Evolutionary conservation across 2,113 vertebrate species (phyloP).

Genomic region (Dunckerocampus dactyliophorus): DNA sequence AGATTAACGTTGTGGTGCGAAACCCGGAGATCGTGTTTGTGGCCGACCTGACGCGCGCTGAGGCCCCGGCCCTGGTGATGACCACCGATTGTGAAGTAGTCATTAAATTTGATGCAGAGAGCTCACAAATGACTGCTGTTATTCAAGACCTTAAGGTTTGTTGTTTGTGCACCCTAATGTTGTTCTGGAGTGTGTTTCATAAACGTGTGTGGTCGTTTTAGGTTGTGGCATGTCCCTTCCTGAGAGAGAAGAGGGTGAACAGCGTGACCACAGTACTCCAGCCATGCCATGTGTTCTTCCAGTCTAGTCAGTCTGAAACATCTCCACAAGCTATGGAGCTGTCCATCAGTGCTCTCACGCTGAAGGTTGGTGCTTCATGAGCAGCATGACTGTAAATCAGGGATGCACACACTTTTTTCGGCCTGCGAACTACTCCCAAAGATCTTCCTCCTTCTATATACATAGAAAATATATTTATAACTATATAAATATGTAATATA

Average conservation of each 20-base stretch:
- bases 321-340: slow-evolving; percentile 82
- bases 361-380: slow-evolving; percentile 74
- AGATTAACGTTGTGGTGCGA: slow-evolving; percentile 83
- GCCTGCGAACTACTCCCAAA: too few species aligned
- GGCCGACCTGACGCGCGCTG: slow-evolving; percentile 88
- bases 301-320: slow-evolving; percentile 68
- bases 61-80: slow-evolving; percentile 88
- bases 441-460: too few species aligned
- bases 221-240: slow-evolving; percentile 89
- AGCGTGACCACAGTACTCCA: slow-evolving; percentile 87
- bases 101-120: slow-evolving; percentile 75
- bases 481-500: too few species aligned
- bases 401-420: background rate
- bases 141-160: slow-evolving; percentile 83
- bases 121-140: slow-evolving; percentile 77
- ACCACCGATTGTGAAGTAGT: slow-evolving; percentile 86
- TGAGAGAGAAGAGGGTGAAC: slow-evolving; percentile 78
- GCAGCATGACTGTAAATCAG: background rate
- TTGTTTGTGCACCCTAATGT: background rate
- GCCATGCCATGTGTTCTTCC: slow-evolving; percentile 88
- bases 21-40: slow-evolving; percentile 97
- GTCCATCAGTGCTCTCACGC: slow-evolving; percentile 80
- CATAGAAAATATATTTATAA: too few species aligned
- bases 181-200: background rate
- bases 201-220: slow-evolving; percentile 15